Base-by-base conservation (phyloP, 1,140 invertebrate genomes). In the Arctopsyche grandis region DNA sequence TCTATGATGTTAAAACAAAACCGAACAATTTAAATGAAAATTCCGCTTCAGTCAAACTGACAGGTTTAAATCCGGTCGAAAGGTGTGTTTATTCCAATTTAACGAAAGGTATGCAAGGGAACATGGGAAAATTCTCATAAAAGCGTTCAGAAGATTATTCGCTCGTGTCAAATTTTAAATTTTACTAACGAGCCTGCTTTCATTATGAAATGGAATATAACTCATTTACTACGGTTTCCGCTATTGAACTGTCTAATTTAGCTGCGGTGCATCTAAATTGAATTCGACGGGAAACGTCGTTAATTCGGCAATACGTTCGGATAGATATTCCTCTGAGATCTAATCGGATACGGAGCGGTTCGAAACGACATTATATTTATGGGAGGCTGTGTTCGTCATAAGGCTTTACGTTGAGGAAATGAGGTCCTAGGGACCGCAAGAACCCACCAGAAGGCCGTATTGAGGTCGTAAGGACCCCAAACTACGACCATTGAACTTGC, bases 311-410 rank as follows among this genome's bases (percentile, higher is more conserved):
- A 66, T 66, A 66, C 21, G 22, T 12, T 21, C 21, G 58, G 44
- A 14, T 52, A 52, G 1, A 52, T 52, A 52, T 52, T 52, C 48
- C 10, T 38, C 69, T 21, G 9, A 74, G 48, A 43, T 56, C 21
- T 56, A 74, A 74, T 56, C 22, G 71, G 24, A 74, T 52, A 74
- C 71, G 71, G 24, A 56, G 56, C 44, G 24, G 71, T 74, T n/a
- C 43, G 70, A 12, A 56, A 38, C 63, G 71, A 52, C 71, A 74
- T 56, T 52, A 48, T 74, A 74, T 74, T 56, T 56, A 74, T 74
- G 44, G 71, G 46, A 7, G 48, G 5, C 16, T 14, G 71, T 24
- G 71, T 74, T 74, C 71, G 71, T 74, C 71, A 56, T 56, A 74
- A 56, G 71, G 71, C 44, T 56, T 46, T 38, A 48, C 43, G 21